These are phyloP conservation scores for Zophobas morio DNA, from an alignment of 1,140 invertebrate species.

Conservation along the genomic window DNA sequence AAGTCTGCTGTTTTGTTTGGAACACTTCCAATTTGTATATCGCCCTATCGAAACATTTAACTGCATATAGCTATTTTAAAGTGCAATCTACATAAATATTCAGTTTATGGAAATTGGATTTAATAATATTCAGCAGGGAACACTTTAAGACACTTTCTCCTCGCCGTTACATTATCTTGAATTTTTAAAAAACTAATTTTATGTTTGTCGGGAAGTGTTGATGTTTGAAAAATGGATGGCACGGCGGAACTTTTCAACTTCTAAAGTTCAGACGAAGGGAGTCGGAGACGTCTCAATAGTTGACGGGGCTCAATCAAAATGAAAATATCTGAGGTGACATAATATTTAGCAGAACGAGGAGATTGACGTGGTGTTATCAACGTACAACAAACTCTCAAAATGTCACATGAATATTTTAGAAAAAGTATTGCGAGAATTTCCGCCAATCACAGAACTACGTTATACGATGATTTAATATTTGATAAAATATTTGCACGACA, in stretches of 20 bases:
- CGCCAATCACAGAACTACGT: no score
- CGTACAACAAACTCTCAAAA: no score
- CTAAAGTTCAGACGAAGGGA: constrained; percentile 11
- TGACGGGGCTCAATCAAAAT: constrained; percentile 4
- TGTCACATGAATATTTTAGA: no score
- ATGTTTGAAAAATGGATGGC: constrained; percentile 2
- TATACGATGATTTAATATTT: no score
- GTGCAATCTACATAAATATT: constrained; percentile 58
- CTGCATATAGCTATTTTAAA: constrained; percentile 55
- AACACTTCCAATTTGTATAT: constrained; percentile 61
- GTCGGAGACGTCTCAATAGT: neutral
- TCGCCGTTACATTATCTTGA: constrained; percentile 34
- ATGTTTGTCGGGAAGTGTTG: neutral
- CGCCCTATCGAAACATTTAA: constrained; percentile 58
- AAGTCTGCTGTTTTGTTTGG: constrained; percentile 60
- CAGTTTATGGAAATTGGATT: constrained; percentile 55
- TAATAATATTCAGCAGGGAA: constrained; percentile 51
- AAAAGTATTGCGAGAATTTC: no score
- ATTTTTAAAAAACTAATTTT: constrained; percentile 37
- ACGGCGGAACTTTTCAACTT: neutral
- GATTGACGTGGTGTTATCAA: no score
- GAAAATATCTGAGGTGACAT: neutral
- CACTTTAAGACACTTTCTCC: constrained; percentile 34
- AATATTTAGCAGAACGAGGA: no score
- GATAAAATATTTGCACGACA: no score